These are phyloP conservation scores for Gorsachius magnificus DNA, from an alignment of 2,797 vertebrate genomes.

Conservation along the genomic window DNA sequence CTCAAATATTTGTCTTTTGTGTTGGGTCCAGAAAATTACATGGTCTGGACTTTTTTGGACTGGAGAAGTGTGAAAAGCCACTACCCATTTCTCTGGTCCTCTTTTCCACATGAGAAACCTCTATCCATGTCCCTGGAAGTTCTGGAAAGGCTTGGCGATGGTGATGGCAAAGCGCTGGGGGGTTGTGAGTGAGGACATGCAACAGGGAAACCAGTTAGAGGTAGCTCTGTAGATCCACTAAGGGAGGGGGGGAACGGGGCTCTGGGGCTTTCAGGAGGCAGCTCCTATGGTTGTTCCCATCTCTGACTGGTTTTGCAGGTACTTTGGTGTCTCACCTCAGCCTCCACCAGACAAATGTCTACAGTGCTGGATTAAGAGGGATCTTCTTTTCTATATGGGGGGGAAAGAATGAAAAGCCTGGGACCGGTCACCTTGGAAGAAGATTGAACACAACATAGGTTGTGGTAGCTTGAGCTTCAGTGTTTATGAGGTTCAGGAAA, in stretches of 20 bases:
- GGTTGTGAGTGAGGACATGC: not conserved
- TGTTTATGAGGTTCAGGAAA: not conserved
- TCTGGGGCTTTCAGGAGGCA: not conserved
- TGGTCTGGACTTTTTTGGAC: not conserved
- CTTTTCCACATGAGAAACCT: not conserved
- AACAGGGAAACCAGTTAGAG: not conserved
- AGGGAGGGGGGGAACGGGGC: not conserved
- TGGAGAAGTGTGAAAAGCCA: not conserved
- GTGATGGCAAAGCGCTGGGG: not conserved
- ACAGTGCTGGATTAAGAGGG: not conserved
- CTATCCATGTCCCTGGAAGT: not conserved
- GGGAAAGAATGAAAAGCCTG: not conserved
- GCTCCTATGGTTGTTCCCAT: not conserved
- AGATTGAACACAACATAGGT: not conserved
- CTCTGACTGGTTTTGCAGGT: not conserved
- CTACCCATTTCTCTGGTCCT: not conserved
- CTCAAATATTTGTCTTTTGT: not conserved
- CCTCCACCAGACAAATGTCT: not conserved
- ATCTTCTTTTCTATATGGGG: not conserved
- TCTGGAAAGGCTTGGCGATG: not conserved
- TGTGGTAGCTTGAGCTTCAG: not conserved
- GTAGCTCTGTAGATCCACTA: not conserved
- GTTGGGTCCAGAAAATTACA: not conserved
- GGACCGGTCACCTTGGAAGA: not conserved
- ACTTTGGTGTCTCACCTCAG: not conserved